Conservation (phyloP, 2,113 vertebrate species). For the Engraulis encrasicolus region DNA sequence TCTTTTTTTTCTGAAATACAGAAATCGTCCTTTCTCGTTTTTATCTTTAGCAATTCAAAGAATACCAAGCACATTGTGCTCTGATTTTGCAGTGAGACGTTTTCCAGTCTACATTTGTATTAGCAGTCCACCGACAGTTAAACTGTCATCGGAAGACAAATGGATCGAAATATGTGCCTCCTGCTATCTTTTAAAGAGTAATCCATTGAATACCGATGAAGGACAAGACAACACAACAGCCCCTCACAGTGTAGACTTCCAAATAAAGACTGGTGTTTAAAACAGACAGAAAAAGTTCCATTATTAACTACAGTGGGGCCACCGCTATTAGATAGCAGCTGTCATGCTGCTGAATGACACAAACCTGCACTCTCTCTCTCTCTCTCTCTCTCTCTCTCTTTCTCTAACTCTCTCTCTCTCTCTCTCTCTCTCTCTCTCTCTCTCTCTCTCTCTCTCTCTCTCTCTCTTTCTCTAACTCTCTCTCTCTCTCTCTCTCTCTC, state of each 20-base stretch:
- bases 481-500: background rate
- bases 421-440: background rate
- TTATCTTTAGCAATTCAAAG: too few species aligned
- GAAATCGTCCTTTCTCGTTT: too few species aligned
- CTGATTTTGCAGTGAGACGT: too few species aligned
- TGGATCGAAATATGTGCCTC: background rate
- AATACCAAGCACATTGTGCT: too few species aligned
- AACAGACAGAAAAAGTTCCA: constrained; percentile 20
- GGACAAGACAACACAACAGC: constrained; percentile 1
- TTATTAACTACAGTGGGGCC: constrained; percentile 20
- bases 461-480: background rate
- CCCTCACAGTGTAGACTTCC: background rate
- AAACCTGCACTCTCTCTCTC: background rate
- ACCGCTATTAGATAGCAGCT: background rate
- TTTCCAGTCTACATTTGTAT: background rate
- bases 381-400: background rate
- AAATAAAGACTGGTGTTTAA: constrained; percentile 10
- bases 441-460: background rate
- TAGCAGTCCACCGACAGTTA: background rate
- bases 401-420: background rate
- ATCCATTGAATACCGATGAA: background rate
- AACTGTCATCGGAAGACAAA: background rate
- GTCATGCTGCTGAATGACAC: constrained; percentile 2
- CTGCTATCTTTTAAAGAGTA: background rate
- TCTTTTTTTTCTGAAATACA: background rate